Conservation (phyloP, 2,113 vertebrate species). For the Strigops habroptila region DNA sequence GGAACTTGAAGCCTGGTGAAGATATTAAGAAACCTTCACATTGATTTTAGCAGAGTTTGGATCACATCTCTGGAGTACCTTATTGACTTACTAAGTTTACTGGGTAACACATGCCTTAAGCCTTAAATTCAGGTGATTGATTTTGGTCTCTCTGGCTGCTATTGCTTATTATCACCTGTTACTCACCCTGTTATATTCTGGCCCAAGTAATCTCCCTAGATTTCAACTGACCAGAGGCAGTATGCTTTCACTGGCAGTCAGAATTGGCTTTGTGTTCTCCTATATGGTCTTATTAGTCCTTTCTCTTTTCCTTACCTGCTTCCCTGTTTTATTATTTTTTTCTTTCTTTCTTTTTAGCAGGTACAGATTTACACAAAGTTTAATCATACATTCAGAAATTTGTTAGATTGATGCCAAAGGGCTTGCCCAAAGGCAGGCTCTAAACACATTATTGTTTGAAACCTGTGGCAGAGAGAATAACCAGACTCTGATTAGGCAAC, state of each 20-base stretch:
- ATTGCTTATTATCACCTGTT: neutral
- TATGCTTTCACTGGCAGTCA: neutral
- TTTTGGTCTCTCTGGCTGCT: neutral
- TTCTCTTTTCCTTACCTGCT: neutral
- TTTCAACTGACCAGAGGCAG: neutral
- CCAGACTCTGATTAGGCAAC: slow-evolving; percentile 41
- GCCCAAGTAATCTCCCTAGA: neutral
- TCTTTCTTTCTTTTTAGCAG: neutral
- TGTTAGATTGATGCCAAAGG: slow-evolving; percentile 14
- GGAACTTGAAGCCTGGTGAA: neutral
- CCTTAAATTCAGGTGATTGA: neutral
- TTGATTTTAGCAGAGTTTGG: neutral
- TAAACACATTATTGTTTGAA: slow-evolving; percentile 53
- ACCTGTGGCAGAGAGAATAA: slow-evolving; percentile 9
- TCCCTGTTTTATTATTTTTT: neutral
- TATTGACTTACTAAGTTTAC: neutral
- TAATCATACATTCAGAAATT: neutral
- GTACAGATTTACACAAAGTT: neutral
- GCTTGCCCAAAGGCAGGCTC: slow-evolving; percentile 34
- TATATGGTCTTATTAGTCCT: neutral
- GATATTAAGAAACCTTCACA: neutral
- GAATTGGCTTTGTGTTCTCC: neutral
- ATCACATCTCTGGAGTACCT: neutral
- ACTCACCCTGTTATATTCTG: neutral
- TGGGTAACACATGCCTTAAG: neutral